A percentile compares a stretch with the other conserved stretches of the same genome.
Conservation (phyloP, 1,140 invertebrate genomes). For the Heterodera schachtii region DNA sequence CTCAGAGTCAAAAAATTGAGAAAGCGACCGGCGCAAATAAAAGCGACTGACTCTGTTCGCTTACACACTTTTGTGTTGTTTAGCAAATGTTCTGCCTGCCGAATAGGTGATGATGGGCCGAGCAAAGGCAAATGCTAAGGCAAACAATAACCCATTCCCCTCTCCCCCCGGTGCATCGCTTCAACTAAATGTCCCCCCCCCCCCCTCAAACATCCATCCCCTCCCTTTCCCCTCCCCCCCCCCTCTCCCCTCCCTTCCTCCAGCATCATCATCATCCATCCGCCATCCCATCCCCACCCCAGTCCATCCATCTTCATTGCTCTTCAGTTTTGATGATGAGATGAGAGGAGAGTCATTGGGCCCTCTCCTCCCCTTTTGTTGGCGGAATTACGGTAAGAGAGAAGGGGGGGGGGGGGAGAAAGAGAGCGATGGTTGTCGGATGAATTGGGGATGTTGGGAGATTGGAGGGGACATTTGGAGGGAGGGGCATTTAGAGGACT, state of each 20-base stretch:
- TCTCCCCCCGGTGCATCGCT: background rate
- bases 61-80: background rate
- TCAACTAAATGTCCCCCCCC: background rate
- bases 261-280: background rate
- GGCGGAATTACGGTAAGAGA: background rate
- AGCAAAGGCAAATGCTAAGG: background rate
- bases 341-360: background rate
- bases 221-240: background rate
- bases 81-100: background rate
- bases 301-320: background rate
- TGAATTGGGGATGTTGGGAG: background rate
- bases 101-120: background rate
- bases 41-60: background rate
- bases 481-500: background rate
- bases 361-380: background rate
- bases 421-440: background rate
- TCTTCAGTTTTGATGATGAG: constrained; percentile 2
- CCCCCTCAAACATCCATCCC: background rate
- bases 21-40: background rate
- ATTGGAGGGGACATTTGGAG: background rate
- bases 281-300: background rate
- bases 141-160: background rate
- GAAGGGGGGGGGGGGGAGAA: background rate
- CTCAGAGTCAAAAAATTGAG: background rate
- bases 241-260: background rate